Evolutionary conservation across 2,888 invertebrate species (phyloP).

Genomic region (Anagyrus pseudococci): DNA sequence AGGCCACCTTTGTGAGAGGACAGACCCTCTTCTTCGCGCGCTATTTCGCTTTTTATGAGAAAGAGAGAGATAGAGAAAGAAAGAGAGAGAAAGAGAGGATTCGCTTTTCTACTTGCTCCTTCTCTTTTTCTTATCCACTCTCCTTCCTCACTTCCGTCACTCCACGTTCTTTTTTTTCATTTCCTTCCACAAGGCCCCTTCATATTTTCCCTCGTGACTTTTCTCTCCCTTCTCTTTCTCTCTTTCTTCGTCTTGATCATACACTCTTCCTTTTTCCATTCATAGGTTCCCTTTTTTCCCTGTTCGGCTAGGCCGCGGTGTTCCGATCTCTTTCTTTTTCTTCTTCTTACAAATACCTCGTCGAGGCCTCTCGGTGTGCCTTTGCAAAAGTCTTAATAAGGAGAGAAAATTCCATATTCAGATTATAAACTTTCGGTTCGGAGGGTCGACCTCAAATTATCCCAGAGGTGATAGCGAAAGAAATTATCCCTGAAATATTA

Average conservation of each 20-base stretch:
- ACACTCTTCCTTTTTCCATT: no score
- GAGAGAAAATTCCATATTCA: slow-evolving; percentile 32
- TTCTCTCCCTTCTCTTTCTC: no score
- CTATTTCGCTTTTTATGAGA: slow-evolving; percentile 47
- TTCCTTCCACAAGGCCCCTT: slow-evolving; percentile 9
- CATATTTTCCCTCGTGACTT: no score
- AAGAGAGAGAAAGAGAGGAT: slow-evolving; percentile 18
- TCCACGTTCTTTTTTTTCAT: slow-evolving; percentile 22
- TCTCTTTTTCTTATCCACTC: slow-evolving; percentile 30
- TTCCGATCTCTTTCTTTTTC: slow-evolving; percentile 11
- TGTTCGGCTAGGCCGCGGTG: no score
- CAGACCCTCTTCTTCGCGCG: slow-evolving; percentile 42
- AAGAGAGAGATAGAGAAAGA: slow-evolving; percentile 16
- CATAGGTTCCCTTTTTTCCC: no score
- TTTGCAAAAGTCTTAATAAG: no score
- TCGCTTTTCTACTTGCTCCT: slow-evolving; percentile 37
- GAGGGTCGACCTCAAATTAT: slow-evolving; percentile 21
- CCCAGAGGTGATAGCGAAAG: slow-evolving; percentile 13
- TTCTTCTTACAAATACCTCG: slow-evolving; percentile 23
- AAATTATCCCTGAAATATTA: slow-evolving; percentile 32
- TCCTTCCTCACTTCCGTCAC: slow-evolving; percentile 20
- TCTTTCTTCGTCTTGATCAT: no score
- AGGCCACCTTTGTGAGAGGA: no score
- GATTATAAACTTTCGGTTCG: slow-evolving; percentile 27
- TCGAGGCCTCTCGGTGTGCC: slow-evolving; percentile 17